Evolutionary conservation across 2,888 invertebrate genomes (phyloP), one percentile per base, ranked within the genome.

Genomic region (Elegia similella): DNA sequence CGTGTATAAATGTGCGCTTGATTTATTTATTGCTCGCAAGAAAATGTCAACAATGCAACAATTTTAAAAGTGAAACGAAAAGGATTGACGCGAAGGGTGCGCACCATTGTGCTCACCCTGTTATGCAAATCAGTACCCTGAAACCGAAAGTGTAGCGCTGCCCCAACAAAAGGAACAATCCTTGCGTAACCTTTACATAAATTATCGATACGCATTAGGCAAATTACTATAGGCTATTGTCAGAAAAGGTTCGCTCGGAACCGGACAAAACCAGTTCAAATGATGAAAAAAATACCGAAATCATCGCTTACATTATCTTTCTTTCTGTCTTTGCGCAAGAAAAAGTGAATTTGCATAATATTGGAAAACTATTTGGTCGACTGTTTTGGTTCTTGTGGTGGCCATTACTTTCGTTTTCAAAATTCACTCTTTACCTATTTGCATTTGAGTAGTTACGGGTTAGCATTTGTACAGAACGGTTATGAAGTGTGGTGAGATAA

Each of bases 51-150:
- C 89, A 90, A 89, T 86, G 79, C 77, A 73, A 78, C 76, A 72
- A 72, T 78, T 83, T 85, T 83, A 86, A 89, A 88, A 88, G 85
- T 88, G 87, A 88, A 90, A 88, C 86, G 84, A 76, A 82, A 86
- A 82, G 82, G 78, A 84, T 86, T 87, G 75, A 71, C 76, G 73
- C 67, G 84, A 88, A 84, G 86, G 86, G 86, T 84, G 79, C 75
- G 77, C 78, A 70, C 78, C 68, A 82, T 89, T 90, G 86, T 88
- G 62, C 63, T 67, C 69, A 74, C 82, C 86, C 86, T 80, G 80
- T 88, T 89, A 91, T 91, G 90, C 85, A 88, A 89, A 91, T 89
- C 69, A 83, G 78, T 89, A 84, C 84, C 67, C 86, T 90, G 89
- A 91, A 89, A 90, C 86, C 82, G 88, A 91, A 85, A 90, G 90